Evolutionary conservation across 1,140 invertebrate genomes (phyloP).

Genomic region (Trachymyrmex cornetzi): DNA sequence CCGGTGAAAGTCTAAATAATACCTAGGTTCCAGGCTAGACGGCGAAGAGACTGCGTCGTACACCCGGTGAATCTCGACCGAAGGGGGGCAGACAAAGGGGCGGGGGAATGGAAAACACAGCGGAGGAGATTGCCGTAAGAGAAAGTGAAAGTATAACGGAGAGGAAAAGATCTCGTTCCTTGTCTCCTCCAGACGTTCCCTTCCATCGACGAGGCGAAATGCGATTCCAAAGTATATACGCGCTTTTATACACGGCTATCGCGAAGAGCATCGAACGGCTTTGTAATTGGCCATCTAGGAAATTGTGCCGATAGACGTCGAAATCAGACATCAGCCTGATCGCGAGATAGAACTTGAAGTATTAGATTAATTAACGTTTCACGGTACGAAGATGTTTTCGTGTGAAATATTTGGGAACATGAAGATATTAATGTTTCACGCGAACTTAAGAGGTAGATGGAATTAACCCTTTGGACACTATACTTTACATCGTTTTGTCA

Average conservation of each 20-base stretch:
- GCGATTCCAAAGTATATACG: slow-evolving; percentile 23
- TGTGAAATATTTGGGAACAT: not conserved
- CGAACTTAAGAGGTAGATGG: not conserved
- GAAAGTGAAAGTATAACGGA: slow-evolving; percentile 78
- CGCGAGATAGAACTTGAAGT: not conserved
- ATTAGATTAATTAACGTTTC: not conserved
- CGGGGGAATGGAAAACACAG: slow-evolving; percentile 64
- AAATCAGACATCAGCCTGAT: not conserved
- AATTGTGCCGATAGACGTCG: not conserved
- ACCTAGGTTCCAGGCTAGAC: slow-evolving; percentile 74
- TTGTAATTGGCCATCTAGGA: not conserved
- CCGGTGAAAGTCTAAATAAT: slow-evolving; percentile 77
- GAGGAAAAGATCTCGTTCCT: slow-evolving; percentile 73
- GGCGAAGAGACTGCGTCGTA: slow-evolving; percentile 75
- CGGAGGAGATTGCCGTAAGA: slow-evolving; percentile 65
- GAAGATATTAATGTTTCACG: not conserved
- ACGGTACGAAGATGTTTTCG: not conserved
- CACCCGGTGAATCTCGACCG: slow-evolving; percentile 70
- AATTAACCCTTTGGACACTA: not conserved
- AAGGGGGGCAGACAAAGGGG: slow-evolving; percentile 15
- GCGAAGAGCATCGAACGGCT: slow-evolving; percentile 50
- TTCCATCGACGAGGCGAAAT: slow-evolving; percentile 61
- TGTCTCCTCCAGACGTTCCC: slow-evolving; percentile 66
- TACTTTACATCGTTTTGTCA: too few relatives aligned
- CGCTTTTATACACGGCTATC: slow-evolving; percentile 52